Percentiles rank a stretch among this genome's conserved stretches.
phyloP scores from a whole-genome alignment of 2,797 vertebrate genomes.

The Ptychobarbus kaznakovi region DNA sequence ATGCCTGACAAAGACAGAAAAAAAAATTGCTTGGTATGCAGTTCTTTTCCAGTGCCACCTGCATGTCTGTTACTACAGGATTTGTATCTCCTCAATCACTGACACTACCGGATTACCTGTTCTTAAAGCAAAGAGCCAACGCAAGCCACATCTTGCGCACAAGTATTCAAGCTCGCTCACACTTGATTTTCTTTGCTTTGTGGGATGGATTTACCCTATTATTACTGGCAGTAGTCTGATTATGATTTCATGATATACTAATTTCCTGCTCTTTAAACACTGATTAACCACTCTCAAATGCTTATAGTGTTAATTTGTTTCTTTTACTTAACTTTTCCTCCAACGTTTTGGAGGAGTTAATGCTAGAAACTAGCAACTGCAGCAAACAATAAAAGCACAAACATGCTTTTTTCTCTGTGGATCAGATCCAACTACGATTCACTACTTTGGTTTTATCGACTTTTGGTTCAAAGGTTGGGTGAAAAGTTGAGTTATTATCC shows the following conservation, averaged over 20 bases:
- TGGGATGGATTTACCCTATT: slow-evolving; percentile 61
- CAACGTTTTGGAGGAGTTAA: neutral
- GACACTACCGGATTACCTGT: slow-evolving; percentile 84
- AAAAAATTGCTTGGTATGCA: slow-evolving; percentile 71
- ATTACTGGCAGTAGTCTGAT: slow-evolving; percentile 63
- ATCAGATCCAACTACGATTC: neutral
- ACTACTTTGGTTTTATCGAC: slow-evolving; percentile 5
- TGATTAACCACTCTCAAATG: slow-evolving; percentile 24
- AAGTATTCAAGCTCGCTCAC: slow-evolving; percentile 73
- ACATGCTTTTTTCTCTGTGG: neutral
- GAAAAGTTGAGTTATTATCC: slow-evolving; percentile 66
- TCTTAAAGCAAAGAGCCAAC: slow-evolving; percentile 76
- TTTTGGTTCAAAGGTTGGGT: slow-evolving; percentile 60
- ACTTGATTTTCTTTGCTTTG: slow-evolving; percentile 67
- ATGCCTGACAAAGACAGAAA: slow-evolving; percentile 44
- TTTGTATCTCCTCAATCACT: slow-evolving; percentile 86
- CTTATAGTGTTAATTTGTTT: neutral
- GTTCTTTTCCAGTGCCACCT: slow-evolving; percentile 78
- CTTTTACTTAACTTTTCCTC: neutral
- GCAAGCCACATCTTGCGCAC: slow-evolving; percentile 80
- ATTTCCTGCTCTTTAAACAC: slow-evolving; percentile 43
- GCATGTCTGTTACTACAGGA: slow-evolving; percentile 80
- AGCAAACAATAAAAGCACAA: slow-evolving; percentile 5
- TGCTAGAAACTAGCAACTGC: neutral
- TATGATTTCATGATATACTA: slow-evolving; percentile 55